Base-by-base conservation (phyloP, 2,888 invertebrate species). In the Tillus elongatus region DNA sequence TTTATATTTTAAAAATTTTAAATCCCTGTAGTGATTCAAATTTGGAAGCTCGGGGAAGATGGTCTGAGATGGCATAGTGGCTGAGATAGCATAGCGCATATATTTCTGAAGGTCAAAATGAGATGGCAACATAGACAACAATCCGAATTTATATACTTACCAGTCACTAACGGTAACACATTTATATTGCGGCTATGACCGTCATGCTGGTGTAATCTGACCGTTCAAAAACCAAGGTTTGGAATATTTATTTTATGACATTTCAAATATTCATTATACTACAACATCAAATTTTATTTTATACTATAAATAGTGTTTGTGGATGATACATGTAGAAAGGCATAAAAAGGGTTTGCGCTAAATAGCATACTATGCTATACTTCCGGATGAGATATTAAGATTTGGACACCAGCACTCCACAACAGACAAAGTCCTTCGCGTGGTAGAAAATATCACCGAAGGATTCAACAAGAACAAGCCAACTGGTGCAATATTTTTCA, bases 31-130 rank as follows among this genome's bases (percentile, higher is more conserved):
- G n/a, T n/a, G n/a, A n/a, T n/a, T n/a, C n/a, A n/a, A n/a, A n/a
- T n/a, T n/a, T n/a, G n/a, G n/a, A n/a, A n/a, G n/a, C n/a, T n/a
- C n/a, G 24, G 24, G 24, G 24, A 19, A 19, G 24, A n/a, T 19
- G 24, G 24, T 19, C 24, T 19, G 24, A 19, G 24, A 19, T 19
- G 24, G 24, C 24, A 19, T 19, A 19, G 6, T 19, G 24, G 24
- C n/a, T 19, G 24, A 19, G 24, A 19, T 19, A n/a, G 24, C 24
- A 19, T 19, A 19, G 24, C n/a, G 24, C 24, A 19, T 8, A 19
- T 19, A 19, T 8, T 19, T 19, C 24, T n/a, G 6, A 19, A 19
- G n/a, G n/a, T 19, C 24, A 19, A 19, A 19, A 19, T n/a, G 24
- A 19, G 24, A 19, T 19, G 24, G 6, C 24, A n/a, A 19, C 24